Evolutionary conservation across 2,113 vertebrate genomes (phyloP), one percentile per base, ranked within the genome.

Genomic region (Cranoglanis bouderius): DNA sequence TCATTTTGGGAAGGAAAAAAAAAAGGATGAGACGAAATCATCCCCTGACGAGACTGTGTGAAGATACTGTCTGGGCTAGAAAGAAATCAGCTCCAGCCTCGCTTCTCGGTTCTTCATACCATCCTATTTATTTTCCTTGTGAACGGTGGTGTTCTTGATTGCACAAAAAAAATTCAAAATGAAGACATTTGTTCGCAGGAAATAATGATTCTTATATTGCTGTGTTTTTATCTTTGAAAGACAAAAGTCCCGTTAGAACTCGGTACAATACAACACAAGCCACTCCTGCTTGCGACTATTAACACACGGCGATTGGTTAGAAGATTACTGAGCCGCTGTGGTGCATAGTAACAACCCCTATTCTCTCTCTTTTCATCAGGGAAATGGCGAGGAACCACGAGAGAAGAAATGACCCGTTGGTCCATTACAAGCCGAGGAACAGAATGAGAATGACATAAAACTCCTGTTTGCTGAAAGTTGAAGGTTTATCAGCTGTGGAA

Each of bases 271-370:
- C 67, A 21, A 18, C 8, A 18, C 26, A 3, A 51, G 5, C 29
- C 43, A 3, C 43, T 78, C 77, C 75, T 51, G 26, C 26, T n/a
- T 7, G 43, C 5, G 26, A n/a, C 8, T 2, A 24, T 35, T 24
- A 61, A 82, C 53, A 59, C 59, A 40, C 32, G 21, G 3, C 1
- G 21, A 40, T 82, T 13, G 53, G 35, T 59, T 82, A 2, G 49
- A 59, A 59, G 89, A 89, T 85, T 85, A 80, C 21, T 65, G 21
- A 67, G 85, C 26, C 19, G 59, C 72, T 85, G 55, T 87, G 38
- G 46, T 87, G 88, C 90, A 90, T 88, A 90, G 32, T 55, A 85
- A 92, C 85, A 84, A 19, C 49, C 59, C 32, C 82, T 21, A 61
- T 87, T 53, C 87, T 82, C 65, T 43, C 84, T 86, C 67, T 61